phyloP scores from a whole-genome alignment of 2,797 vertebrate genomes.

The Chrosomus eos region DNA sequence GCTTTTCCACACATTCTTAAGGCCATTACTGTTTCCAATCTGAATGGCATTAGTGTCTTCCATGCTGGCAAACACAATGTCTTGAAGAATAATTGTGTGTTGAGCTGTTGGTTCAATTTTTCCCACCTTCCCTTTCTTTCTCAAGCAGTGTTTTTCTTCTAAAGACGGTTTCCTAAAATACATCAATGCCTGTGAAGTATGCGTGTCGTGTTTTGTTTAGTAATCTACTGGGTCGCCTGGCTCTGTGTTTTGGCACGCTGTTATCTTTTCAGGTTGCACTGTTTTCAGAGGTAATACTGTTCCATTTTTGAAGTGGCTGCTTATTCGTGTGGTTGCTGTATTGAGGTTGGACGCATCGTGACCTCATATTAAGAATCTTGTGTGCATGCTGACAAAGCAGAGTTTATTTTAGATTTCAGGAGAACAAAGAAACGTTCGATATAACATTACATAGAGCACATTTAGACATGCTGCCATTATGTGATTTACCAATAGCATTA shows the following conservation, averaged over 20 bases:
- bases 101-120: conserved; percentile 53
- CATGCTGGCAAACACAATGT: conserved; percentile 64
- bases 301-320: conserved; percentile 53
- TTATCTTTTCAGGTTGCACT: conserved; percentile 54
- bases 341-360: conserved; percentile 47
- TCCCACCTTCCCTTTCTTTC: conserved; percentile 21
- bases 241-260: conserved; percentile 40
- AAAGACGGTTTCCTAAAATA: conserved; percentile 68
- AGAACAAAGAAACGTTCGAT: conserved; percentile 32
- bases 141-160: conserved; percentile 59
- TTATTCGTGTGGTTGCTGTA: conserved; percentile 44
- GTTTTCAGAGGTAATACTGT: conserved; percentile 42
- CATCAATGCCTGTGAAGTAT: conserved; percentile 56
- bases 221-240: conserved; percentile 45
- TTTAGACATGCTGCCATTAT: conserved; percentile 41
- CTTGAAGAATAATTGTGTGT: conserved; percentile 66
- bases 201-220: conserved; percentile 54
- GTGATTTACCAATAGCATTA: conserved; percentile 43
- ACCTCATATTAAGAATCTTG: conserved; percentile 53
- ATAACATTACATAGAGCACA: conserved; percentile 26
- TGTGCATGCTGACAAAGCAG: conserved; percentile 31
- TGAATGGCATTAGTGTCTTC: conserved; percentile 64
- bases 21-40: conserved; percentile 50
- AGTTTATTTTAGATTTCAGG: conserved; percentile 43
- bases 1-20: conserved; percentile 55